Base-by-base conservation (phyloP, 2,797 vertebrate genomes). In the Labeo calbasu region DNA sequence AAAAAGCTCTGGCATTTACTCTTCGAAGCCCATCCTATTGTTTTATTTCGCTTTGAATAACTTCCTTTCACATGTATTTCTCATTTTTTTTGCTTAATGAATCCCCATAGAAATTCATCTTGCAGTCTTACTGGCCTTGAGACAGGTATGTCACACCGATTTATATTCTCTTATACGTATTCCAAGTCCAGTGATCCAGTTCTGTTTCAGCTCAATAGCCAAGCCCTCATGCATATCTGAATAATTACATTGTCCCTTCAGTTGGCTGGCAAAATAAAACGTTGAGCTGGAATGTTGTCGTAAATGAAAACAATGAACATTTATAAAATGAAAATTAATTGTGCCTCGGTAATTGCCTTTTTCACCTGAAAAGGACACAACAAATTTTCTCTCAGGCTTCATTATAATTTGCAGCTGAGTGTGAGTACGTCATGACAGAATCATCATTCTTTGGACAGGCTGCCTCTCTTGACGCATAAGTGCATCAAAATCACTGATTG, bases 321-420 rank as follows among this genome's bases (percentile, higher is more conserved):
- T 79, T 77, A 68, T 79, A 85, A 89, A 85, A 86, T 87, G 50
- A 82, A 53, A 80, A 87, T 86, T 81, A 89, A 89, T 88, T 85
- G 73, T 61, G 48, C 53, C 69, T 65, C 63, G 28, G 83, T 89
- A 82, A 90, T 84, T 85, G 78, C 40, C 82, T 88, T 78, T 70
- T 81, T 81, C 46, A 55, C 65, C 71, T 86, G 82, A 90, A 86
- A 85, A 79, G 85, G 85, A 88, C 77, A 77, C 77, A 63, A 69
- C 76, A 79, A 48, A 88, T 87, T 72, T 65, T 66, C 63, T 81
- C 50, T 69, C 55, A 25, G 55, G 48, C 81, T 81, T 32, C 73
- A 85, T 86, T 85, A 46, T 77, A 87, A 83, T 87, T 80, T 83
- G 50, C 53, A 70, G 48, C 43, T 69, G 80, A 77, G 73, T 84